Conservation (phyloP, 2,888 invertebrate genomes). For the Tetranychus piercei region DNA sequence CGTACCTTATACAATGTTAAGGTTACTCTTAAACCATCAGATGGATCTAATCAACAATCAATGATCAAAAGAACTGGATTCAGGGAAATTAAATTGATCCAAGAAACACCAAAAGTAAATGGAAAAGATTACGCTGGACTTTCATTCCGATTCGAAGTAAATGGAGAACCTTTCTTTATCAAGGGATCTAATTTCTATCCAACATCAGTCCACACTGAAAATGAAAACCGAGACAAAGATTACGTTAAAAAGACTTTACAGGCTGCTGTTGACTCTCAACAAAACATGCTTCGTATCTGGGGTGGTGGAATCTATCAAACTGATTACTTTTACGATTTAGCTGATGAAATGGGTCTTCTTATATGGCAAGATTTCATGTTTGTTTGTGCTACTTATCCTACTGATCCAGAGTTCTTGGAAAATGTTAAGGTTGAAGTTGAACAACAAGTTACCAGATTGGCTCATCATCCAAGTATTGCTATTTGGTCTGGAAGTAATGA, state of each 20-base stretch:
- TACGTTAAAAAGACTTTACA: conserved; percentile 44
- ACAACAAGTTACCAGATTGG: conserved; percentile 61
- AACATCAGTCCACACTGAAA: conserved; percentile 59
- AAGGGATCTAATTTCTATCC: conserved; percentile 93
- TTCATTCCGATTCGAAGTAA: conserved; percentile 68
- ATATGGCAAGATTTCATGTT: conserved; percentile 98
- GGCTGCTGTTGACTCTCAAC: conserved; percentile 55
- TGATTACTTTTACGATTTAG: conserved; percentile 64
- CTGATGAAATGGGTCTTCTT: conserved; percentile 71
- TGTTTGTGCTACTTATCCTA: conserved; percentile 85
- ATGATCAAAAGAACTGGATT: conserved; percentile 59
- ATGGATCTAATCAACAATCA: conserved; percentile 24
- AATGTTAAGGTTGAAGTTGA: conserved; percentile 54
- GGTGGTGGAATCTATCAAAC: conserved; percentile 92
- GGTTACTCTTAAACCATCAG: conserved; percentile 24
- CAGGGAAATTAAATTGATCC: conserved; percentile 60
- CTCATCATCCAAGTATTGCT: conserved; percentile 66
- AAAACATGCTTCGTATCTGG: conserved; percentile 92
- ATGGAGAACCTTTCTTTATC: conserved; percentile 67
- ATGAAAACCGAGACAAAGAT: conserved; percentile 37
- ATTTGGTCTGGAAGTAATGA: conserved; percentile 85
- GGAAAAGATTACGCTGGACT: conserved; percentile 52
- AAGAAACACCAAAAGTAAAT: conserved; percentile 42
- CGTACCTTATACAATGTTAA: conserved; percentile 7
- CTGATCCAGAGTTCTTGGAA: conserved; percentile 47